Evolutionary conservation across 2,113 vertebrate genomes (phyloP).

Genomic region (Castor canadensis): DNA sequence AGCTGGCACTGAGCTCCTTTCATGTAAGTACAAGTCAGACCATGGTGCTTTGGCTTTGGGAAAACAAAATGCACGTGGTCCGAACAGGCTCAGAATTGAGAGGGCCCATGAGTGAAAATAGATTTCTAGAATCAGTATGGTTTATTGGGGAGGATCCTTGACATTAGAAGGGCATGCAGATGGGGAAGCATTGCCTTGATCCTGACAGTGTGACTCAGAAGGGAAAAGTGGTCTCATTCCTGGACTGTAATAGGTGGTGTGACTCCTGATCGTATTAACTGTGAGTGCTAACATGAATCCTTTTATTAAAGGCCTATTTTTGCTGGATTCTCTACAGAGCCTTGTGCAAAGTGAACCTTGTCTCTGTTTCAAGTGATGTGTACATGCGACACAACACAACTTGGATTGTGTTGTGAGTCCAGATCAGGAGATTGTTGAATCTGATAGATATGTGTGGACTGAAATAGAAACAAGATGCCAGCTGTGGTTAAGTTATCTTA

Average conservation of each 20-base stretch:
- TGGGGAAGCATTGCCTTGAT: background rate
- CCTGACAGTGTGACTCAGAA: background rate
- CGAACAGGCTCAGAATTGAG: background rate
- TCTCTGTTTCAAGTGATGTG: background rate
- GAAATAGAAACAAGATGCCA: background rate
- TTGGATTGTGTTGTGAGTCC: background rate
- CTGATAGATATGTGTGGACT: background rate
- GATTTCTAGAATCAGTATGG: background rate
- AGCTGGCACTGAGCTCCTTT: conserved; percentile 94
- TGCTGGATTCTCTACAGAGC: background rate
- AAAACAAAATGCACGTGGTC: background rate
- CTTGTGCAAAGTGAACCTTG: background rate
- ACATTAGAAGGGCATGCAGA: background rate
- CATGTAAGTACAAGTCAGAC: conserved; percentile 86
- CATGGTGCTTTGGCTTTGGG: background rate
- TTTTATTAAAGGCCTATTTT: conserved; percentile 65
- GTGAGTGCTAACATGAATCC: background rate
- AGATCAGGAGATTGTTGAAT: background rate
- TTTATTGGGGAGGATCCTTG: background rate
- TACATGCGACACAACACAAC: background rate
- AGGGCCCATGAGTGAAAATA: background rate
- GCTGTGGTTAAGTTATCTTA: background rate
- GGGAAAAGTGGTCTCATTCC: background rate
- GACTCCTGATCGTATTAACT: conserved; percentile 52
- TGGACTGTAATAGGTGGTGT: background rate